phyloP scores from a whole-genome alignment of 2,797 vertebrate species.

The Capromys pilorides region DNA sequence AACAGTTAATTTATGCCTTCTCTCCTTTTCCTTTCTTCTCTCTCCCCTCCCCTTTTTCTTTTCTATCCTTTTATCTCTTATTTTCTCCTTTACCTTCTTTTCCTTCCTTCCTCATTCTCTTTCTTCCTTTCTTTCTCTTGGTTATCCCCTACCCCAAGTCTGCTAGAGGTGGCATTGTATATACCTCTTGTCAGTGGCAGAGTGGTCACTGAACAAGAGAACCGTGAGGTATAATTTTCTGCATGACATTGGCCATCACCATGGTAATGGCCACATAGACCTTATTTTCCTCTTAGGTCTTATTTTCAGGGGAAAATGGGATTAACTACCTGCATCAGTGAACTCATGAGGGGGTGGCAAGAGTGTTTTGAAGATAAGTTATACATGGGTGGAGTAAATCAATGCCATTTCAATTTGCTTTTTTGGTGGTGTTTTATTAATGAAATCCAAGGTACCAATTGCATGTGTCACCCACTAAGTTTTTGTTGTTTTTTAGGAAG shows the following conservation, averaged over 20 bases:
- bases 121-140: background rate
- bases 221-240: background rate
- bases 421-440: background rate
- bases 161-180: background rate
- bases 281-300: background rate
- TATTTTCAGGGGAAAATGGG: background rate
- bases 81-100: no score
- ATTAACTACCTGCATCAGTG: background rate
- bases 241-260: background rate
- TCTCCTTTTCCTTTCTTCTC: no score
- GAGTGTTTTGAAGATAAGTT: conserved; percentile 12
- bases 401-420: background rate
- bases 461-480: conserved; percentile 17
- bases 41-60: no score
- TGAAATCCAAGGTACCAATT: background rate
- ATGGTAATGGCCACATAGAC: background rate
- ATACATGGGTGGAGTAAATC: background rate
- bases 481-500: conserved; percentile 86
- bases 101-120: background rate
- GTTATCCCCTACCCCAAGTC: background rate
- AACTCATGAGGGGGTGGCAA: background rate
- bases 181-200: background rate
- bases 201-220: background rate
- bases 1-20: background rate
- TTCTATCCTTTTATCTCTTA: no score